Evolutionary conservation across 2,113 vertebrate genomes (phyloP), one percentile per base, ranked within the genome.

Genomic region (Misgurnus mizolepis): DNA sequence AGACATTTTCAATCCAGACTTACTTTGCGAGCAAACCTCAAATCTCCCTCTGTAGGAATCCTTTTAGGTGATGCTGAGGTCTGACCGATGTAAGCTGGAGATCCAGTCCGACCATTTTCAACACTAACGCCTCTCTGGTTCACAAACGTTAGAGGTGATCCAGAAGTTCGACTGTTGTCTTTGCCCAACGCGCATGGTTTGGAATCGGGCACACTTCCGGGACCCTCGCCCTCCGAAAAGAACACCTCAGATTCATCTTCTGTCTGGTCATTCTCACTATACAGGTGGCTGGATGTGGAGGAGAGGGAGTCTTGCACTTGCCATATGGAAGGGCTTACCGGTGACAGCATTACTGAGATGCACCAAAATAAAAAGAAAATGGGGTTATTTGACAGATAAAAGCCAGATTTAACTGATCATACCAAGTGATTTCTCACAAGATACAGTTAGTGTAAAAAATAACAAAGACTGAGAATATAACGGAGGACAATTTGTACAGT

Each of bases 21-120:
- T 55, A 97, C 96, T 89, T 97, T 97, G 82, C 93, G 92, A 72
- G 96, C 94, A 4, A 97, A 97, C 5, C 94, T 87, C 7, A 89
- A 83, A 80, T 96, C 95, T 6, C 94, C 94, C 0, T 94, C 91
- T 2, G 93, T 91, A 3, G 60, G 17, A 5, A 41, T 4, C 22
- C 85, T 80, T 7, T 86, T 81, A 41, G 34, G 45, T 1, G 85
- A 53, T 0, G 12, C 49, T 1, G 76, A 65, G 1, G 34, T 73
- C 65, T 53, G 41, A 22, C 27, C 43, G 3, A 22, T 41, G 50
- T 27, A 53, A 6, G 41, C 17, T 18, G 61, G 11, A 45, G 68
- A n/a, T 56, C 79, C 50, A 6, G 84, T 49, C 60, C 73, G 82
- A 5, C 82, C 41, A 1, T n/a, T 67, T n/a, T 75, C 71, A 18